Evolutionary conservation across 2,888 invertebrate genomes (phyloP).

Genomic region (Unio delphinus): DNA sequence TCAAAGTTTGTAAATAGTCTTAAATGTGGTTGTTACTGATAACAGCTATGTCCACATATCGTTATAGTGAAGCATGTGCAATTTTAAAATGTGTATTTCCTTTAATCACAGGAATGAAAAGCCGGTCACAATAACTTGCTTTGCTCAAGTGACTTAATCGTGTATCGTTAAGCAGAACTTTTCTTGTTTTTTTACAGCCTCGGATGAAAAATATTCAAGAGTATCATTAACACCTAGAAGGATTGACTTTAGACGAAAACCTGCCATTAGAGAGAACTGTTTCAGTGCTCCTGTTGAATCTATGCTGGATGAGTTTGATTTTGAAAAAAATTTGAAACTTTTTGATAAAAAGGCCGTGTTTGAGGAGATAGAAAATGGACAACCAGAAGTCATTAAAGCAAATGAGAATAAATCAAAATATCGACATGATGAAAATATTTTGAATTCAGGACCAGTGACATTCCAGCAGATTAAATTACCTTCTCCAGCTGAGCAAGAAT

Average conservation of each 20-base stretch:
- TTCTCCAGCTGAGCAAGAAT: constrained; percentile 75
- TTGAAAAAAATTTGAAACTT: constrained; percentile 92
- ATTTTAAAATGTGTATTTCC: too few species aligned
- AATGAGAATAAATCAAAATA: constrained; percentile 74
- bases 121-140: too few species aligned
- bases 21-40: too few species aligned
- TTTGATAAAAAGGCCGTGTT: constrained; percentile 89
- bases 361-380: constrained; percentile 79
- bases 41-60: too few species aligned
- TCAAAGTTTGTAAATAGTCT: too few species aligned
- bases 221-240: constrained; percentile 72
- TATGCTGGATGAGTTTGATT: constrained; percentile 87
- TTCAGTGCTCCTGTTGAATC: constrained; percentile 83
- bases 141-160: too few species aligned
- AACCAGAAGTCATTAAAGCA: constrained; percentile 41
- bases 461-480: constrained; percentile 82
- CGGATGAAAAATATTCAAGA: constrained; percentile 23
- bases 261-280: constrained; percentile 76
- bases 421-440: constrained; percentile 89
- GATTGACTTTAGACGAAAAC: constrained; percentile 75
- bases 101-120: too few species aligned
- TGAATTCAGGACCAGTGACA: constrained; percentile 78
- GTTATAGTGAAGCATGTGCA: too few species aligned
- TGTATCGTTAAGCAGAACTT: not conserved
- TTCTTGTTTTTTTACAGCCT: constrained; percentile 26